Evolutionary conservation across 2,888 invertebrate species (phyloP).

Genomic region (Salpingus planirostris): DNA sequence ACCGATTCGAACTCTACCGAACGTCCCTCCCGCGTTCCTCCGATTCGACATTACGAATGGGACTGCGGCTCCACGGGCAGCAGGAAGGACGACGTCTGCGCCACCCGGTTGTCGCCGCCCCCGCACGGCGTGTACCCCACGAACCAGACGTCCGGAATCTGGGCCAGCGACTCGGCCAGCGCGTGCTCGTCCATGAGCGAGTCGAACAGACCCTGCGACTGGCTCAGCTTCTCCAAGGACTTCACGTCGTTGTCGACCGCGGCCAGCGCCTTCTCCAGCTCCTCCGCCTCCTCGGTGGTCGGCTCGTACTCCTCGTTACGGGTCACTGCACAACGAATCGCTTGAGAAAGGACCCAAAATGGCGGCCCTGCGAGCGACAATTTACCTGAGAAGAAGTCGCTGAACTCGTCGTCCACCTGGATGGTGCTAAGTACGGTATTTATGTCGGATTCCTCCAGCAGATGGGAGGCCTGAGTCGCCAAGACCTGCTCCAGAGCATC

Average conservation of each 20-base stretch:
- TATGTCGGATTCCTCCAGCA: conserved; percentile 65
- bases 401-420: conserved; percentile 75
- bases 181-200: conserved; percentile 55
- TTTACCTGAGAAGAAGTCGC: conserved; percentile 66
- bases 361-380: conserved; percentile 7
- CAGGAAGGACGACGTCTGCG: conserved; percentile 30
- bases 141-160: conserved; percentile 45
- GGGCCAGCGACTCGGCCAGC: conserved; percentile 41
- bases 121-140: conserved; percentile 41
- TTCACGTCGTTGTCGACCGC: conserved; percentile 67
- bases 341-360: conserved; percentile 3
- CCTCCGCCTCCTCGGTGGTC: conserved; percentile 76
- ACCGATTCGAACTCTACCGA: too few species aligned
- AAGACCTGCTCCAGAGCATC: conserved; percentile 55
- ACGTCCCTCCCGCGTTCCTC: too few species aligned
- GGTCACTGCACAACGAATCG: conserved; percentile 44
- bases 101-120: conserved; percentile 34
- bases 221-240: conserved; percentile 59
- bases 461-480: conserved; percentile 55
- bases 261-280: conserved; percentile 76
- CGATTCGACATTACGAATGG: conserved; percentile 31
- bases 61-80: conserved; percentile 34
- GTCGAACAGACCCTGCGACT: conserved; percentile 50
- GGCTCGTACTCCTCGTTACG: conserved; percentile 64
- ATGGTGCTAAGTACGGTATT: conserved; percentile 70